Base-by-base conservation (phyloP, 1,140 invertebrate genomes). In the Colletes gigas region DNA sequence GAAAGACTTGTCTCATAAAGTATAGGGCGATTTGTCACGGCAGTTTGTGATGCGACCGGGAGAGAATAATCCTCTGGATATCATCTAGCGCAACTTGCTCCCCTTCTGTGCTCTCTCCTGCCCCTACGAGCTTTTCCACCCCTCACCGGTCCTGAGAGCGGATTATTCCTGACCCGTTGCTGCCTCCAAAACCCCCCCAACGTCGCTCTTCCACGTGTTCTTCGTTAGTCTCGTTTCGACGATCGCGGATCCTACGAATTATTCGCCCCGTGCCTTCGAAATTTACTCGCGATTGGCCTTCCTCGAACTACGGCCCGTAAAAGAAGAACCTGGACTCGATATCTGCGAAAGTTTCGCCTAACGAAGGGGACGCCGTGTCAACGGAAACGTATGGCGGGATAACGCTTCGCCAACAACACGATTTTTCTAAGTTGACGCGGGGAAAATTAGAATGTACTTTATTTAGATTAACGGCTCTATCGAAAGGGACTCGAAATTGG, bases 11-110 rank as follows among this genome's bases (percentile, higher is more conserved):
- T 89, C 86, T 89, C 89, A 90, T 90, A 90, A 90, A 90, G 89
- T 88, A 90, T 90, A 85, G 89, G 87, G 88, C 85, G 89, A 90
- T 90, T 90, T 90, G 89, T 90, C 89, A 90, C 87, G 87, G 86
- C 83, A 90, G 88, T 90, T 89, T 90, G 89, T 89, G 88, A 90
- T 88, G 87, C 90, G 89, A 89, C 88, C 81, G 90, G 88, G 88
- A 90, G 90, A 90, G 90, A 91, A 90, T 91, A 90, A 91, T 91
- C 89, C 89, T 89, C 88, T 88, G 88, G 88, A 90, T 91, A 90
- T 90, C 90, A 87, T 91, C 87, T 89, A 88, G 83, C 81, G 71
- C 83, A 81, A 84, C 82, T 82, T 81, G 84, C 71, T 60, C 75
- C 74, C 74, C 74, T 73, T 70, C 72, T 68, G 30, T 83, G 67